Base-by-base conservation (phyloP, 2,888 invertebrate genomes). In the Phortica magna region DNA sequence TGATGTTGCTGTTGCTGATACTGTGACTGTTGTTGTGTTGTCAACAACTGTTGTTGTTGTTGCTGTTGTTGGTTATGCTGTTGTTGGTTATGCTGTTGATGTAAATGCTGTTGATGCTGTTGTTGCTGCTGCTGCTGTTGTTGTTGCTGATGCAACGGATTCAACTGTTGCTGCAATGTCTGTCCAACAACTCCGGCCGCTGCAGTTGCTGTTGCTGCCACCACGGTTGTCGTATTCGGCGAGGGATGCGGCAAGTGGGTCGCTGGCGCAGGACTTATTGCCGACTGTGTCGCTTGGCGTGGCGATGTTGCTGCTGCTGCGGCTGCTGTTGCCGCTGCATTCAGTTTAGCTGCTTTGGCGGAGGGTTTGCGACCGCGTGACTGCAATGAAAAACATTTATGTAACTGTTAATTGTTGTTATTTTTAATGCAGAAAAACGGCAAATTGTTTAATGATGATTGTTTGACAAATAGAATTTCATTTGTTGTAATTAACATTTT, bases 311-410 rank as follows among this genome's bases (percentile, higher is more conserved):
- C 89, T 79, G 86, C 82, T 78, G 53, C 53, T 77, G 87, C 82
- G 77, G 83, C 81, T 31, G 81, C 83, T 82, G 83, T 81, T 77
- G 82, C 84, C 77, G 83, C 81, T 80, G 91, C 88, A 89, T 89
- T 91, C 83, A 91, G 86, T 87, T 91, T 91, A 78, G 87, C 91
- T 84, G 90, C 88, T 87, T 91, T 91, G 83, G 91, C 89, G 81
- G 85, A 84, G 80, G 88, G 85, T 83, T 91, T 91, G 75, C 91
- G 91, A 83, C 91, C 89, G 83, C 91, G 91, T 85, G 91, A 85
- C 91, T 91, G 81, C 41, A 73, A 76, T 67, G 12, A 17, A 48
- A 31, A 31, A 31, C 31, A 31, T 31, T 31, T 31, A 4, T 31
- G 73, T 19, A 19, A 71, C 39, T n/a, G 9, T 41, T 43, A 55